A percentile compares a stretch with the other conserved stretches of the same genome.
Evolutionary conservation across 2,888 invertebrate species (phyloP).

Genomic region (Drosophila melanocephala): DNA sequence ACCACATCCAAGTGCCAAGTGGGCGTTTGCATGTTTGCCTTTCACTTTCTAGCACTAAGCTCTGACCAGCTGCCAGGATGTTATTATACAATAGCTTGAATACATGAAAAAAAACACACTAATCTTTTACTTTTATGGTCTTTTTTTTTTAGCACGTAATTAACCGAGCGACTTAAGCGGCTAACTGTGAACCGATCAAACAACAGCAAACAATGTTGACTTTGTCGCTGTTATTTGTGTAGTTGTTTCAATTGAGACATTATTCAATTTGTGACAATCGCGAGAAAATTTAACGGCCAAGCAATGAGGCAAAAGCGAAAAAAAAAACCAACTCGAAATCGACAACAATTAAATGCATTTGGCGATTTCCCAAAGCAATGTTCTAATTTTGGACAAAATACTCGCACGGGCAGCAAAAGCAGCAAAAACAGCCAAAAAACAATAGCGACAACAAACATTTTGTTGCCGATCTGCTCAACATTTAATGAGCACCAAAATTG

Average conservation of each 20-base stretch:
- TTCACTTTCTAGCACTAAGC: slow-evolving; percentile 59
- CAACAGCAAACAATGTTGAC: slow-evolving; percentile 66
- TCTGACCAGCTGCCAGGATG: slow-evolving; percentile 55
- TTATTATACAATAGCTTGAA: slow-evolving; percentile 60
- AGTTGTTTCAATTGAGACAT: slow-evolving; percentile 69
- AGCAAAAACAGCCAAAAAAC: slow-evolving; percentile 23
- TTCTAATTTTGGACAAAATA: slow-evolving; percentile 70
- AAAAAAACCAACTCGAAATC: slow-evolving; percentile 26
- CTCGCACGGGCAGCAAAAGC: slow-evolving; percentile 11
- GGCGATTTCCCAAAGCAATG: slow-evolving; percentile 73
- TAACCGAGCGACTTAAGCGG: slow-evolving; percentile 44
- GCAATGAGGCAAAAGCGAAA: slow-evolving; percentile 17
- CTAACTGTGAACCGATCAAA: slow-evolving; percentile 54
- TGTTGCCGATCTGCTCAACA: slow-evolving; percentile 59
- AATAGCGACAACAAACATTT: slow-evolving; percentile 70
- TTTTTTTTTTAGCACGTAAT: slow-evolving; percentile 49
- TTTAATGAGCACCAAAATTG: slow-evolving; percentile 69
- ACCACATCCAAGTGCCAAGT: slow-evolving; percentile 51
- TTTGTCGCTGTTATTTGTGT: slow-evolving; percentile 21
- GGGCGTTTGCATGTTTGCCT: slow-evolving; percentile 76
- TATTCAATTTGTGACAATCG: slow-evolving; percentile 79
- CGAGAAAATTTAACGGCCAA: slow-evolving; percentile 64
- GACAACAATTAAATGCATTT: slow-evolving; percentile 74
- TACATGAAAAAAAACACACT: slow-evolving; percentile 20
- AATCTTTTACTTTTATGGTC: slow-evolving; percentile 29